phyloP scores from a whole-genome alignment of 2,888 invertebrate species.

The Platycnemis pennipes region DNA sequence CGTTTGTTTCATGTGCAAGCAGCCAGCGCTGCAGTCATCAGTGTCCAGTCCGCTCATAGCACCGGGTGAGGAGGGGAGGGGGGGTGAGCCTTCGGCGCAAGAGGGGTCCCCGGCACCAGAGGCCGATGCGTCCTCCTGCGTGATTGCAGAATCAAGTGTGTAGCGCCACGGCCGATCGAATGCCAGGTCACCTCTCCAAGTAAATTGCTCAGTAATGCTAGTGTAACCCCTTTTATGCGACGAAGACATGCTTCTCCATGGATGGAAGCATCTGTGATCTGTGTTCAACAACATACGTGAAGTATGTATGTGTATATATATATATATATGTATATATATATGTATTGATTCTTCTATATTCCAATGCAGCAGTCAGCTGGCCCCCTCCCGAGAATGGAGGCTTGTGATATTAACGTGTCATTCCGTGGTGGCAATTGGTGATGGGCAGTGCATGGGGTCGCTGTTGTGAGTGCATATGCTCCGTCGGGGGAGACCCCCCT shows the following conservation, averaged over 20 bases:
- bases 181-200: neutral
- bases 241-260: neutral
- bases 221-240: slow-evolving; percentile 5
- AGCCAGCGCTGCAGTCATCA: neutral
- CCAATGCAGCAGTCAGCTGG: neutral
- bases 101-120: neutral
- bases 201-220: slow-evolving; percentile 52
- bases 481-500: neutral
- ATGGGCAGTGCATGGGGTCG: neutral
- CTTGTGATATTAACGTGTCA: neutral
- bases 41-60: neutral
- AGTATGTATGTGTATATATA: too few species aligned
- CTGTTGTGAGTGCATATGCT: neutral
- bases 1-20: neutral
- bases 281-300: too few species aligned
- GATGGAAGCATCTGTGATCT: too few species aligned
- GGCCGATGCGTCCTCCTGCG: slow-evolving; percentile 12
- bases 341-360: neutral
- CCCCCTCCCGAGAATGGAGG: neutral
- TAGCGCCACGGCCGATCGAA: neutral
- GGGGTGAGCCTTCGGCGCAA: neutral
- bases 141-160: slow-evolving; percentile 57
- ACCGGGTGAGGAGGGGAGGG: neutral
- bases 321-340: neutral
- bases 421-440: neutral